phyloP scores from a whole-genome alignment of 2,797 vertebrate species.

The Vipera ursinii region DNA sequence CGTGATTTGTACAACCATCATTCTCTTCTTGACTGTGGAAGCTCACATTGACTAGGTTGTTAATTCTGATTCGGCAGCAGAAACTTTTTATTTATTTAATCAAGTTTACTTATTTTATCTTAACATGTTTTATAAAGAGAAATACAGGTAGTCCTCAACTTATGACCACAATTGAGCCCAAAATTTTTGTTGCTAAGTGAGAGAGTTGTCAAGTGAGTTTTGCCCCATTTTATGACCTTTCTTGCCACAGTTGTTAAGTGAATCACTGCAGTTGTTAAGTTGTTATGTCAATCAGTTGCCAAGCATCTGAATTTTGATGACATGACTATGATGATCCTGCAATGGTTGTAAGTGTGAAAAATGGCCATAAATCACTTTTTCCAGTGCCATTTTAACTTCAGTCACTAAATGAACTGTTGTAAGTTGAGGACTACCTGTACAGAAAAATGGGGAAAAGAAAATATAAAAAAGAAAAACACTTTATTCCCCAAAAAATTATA shows the following conservation, averaged over 20 bases:
- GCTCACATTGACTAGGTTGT: not conserved
- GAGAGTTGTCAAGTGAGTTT: not conserved
- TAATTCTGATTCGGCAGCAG: not conserved
- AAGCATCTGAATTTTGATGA: not conserved
- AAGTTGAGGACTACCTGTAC: too few species aligned
- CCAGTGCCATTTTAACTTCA: not conserved
- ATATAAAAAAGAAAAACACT: not conserved
- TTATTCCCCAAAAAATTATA: not conserved
- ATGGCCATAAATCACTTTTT: not conserved
- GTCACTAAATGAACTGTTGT: not conserved
- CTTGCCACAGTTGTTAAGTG: not conserved
- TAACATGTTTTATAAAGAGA: not conserved
- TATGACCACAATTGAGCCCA: not conserved
- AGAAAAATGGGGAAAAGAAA: not conserved
- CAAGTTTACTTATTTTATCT: not conserved
- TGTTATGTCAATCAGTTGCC: not conserved
- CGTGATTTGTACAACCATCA: not conserved
- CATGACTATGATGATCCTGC: not conserved
- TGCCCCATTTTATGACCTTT: not conserved
- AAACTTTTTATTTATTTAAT: not conserved
- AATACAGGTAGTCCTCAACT: not conserved
- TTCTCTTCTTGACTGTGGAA: not conserved
- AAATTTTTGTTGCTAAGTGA: not conserved
- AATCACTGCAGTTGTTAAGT: not conserved
- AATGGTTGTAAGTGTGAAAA: not conserved